Conservation (phyloP, 2,888 invertebrate genomes). For the Caenorhabditis sinica region DNA sequence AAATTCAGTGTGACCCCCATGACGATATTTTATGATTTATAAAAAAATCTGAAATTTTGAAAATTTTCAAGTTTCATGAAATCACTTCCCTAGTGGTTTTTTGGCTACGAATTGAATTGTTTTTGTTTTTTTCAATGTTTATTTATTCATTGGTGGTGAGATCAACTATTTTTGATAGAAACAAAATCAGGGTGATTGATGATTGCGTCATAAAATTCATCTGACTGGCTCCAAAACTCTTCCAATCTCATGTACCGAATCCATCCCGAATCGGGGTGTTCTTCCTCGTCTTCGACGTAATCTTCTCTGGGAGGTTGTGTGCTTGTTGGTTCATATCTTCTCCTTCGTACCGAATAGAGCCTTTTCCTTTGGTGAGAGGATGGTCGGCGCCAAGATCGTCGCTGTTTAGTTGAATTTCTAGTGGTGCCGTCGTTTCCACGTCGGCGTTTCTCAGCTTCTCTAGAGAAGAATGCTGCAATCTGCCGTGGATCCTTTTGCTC, state of each 20-base stretch:
- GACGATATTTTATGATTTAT: too few relatives aligned
- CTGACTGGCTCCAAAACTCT: neutral
- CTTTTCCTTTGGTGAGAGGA: neutral
- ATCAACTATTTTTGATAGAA: neutral
- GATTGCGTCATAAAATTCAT: neutral
- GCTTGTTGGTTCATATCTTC: too few relatives aligned
- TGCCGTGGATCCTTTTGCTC: neutral
- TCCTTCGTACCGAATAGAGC: neutral
- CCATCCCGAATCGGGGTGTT: neutral
- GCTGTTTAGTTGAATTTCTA: too few relatives aligned
- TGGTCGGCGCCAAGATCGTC: neutral
- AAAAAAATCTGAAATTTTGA: too few relatives aligned
- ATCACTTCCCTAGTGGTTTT: too few relatives aligned
- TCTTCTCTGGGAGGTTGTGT: neutral
- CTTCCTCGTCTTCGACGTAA: neutral
- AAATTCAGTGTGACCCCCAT: too few relatives aligned
- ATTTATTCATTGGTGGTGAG: too few relatives aligned
- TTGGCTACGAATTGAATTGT: too few relatives aligned
- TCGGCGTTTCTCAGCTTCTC: neutral
- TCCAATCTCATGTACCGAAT: neutral
- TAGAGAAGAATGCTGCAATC: neutral
- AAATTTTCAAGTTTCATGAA: too few relatives aligned
- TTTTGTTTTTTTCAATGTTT: too few relatives aligned
- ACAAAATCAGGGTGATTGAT: neutral
- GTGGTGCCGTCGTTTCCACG: neutral